phyloP scores from a whole-genome alignment of 1,140 invertebrate species.

The Pygmarrhopalites habei region DNA sequence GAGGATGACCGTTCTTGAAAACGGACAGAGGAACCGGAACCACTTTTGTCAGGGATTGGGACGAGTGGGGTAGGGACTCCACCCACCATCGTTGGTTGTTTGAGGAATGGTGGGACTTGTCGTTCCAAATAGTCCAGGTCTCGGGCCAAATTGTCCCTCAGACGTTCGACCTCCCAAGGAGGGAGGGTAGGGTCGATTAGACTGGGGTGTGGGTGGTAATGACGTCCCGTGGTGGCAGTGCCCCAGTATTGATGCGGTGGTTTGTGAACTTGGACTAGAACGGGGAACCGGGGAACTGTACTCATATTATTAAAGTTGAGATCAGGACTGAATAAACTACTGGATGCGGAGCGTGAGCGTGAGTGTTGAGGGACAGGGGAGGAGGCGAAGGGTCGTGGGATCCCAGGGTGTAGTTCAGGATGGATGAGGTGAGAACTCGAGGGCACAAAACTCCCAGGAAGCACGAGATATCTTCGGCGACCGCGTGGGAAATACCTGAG shows the following conservation, averaged over 20 bases:
- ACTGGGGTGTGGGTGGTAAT: constrained; percentile 35
- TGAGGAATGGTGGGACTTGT: constrained; percentile 37
- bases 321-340: constrained; percentile 35
- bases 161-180: constrained; percentile 38
- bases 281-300: constrained; percentile 33
- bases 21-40: constrained; percentile 27
- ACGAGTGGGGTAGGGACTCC: too few species aligned
- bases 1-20: constrained; percentile 35
- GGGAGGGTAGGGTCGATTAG: constrained; percentile 34
- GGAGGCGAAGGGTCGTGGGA: constrained; percentile 36
- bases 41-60: constrained; percentile 19
- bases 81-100: too few species aligned
- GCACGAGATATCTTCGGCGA: constrained; percentile 37
- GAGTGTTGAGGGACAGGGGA: constrained; percentile 34
- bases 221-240: constrained; percentile 39
- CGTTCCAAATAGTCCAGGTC: constrained; percentile 39
- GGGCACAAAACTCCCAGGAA: constrained; percentile 39
- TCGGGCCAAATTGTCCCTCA: constrained; percentile 37
- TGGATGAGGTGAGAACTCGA: constrained; percentile 29
- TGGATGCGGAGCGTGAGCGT: constrained; percentile 27
- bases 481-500: constrained; percentile 35
- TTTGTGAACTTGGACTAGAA: constrained; percentile 41
- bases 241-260: constrained; percentile 38
- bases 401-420: constrained; percentile 21
- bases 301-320: constrained; percentile 35